A percentile compares a stretch with the other conserved stretches of the same genome.
These are phyloP conservation scores for Actenoides lindsayi DNA, from an alignment of 2,113 vertebrate species.

Conservation along the genomic window DNA sequence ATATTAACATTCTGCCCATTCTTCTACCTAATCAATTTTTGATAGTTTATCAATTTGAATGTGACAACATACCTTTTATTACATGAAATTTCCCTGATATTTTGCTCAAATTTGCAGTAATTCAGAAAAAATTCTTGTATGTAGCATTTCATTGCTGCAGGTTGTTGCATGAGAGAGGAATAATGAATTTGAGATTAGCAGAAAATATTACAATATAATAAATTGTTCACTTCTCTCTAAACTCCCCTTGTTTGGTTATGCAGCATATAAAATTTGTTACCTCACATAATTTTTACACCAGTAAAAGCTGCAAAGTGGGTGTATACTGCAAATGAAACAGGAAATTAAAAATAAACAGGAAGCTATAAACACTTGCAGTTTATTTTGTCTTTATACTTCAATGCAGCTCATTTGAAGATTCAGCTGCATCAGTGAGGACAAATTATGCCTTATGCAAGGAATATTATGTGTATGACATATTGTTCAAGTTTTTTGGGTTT, in stretches of 20 bases:
- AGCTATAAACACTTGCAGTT: not conserved
- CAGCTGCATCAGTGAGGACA: not conserved
- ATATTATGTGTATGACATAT: not conserved
- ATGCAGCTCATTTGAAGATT: not conserved
- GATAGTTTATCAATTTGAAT: not conserved
- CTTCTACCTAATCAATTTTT: not conserved
- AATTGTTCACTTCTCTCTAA: not conserved
- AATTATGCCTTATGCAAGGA: not conserved
- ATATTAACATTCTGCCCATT: not conserved
- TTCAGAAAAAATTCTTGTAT: not conserved
- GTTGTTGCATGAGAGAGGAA: not conserved
- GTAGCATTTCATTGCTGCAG: not conserved
- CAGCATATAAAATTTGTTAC: not conserved
- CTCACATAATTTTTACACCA: not conserved
- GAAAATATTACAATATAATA: not conserved
- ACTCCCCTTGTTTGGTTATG: not conserved
- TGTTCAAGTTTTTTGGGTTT: not conserved
- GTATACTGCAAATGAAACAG: not conserved
- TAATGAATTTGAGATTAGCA: not conserved
- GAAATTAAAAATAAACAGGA: not conserved
- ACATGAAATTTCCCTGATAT: not conserved
- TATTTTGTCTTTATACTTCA: not conserved
- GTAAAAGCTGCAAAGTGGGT: not conserved
- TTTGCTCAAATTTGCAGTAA: not conserved
- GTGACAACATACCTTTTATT: not conserved